phyloP scores from a whole-genome alignment of 2,888 invertebrate genomes.

The Xestoiulus laeticollis region DNA sequence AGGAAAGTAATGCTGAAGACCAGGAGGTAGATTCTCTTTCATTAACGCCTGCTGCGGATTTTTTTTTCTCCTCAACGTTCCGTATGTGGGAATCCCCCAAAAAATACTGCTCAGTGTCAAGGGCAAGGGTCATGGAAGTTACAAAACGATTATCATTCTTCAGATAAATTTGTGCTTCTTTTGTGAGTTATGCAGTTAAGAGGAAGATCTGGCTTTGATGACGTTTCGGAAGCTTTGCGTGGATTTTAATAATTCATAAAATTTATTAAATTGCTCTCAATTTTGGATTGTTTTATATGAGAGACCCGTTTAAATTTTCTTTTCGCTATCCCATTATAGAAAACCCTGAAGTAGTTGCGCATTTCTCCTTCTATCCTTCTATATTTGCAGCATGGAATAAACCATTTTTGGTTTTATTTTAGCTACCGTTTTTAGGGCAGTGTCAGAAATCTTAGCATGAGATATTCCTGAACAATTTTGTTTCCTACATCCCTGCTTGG shows the following conservation, averaged over 20 bases:
- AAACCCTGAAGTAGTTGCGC: too few species aligned
- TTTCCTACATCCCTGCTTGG: constrained; percentile 9
- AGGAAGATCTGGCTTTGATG: not conserved
- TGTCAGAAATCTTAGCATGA: not conserved
- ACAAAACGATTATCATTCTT: not conserved
- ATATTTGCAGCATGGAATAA: not conserved
- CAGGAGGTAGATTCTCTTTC: constrained; percentile 1
- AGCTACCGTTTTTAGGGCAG: not conserved
- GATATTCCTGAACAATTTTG: not conserved
- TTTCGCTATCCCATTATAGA: too few species aligned
- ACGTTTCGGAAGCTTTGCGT: not conserved
- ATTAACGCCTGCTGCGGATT: not conserved
- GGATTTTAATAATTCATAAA: not conserved
- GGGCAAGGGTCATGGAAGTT: constrained; percentile 3
- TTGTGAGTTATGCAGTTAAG: not conserved
- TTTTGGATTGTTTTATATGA: too few species aligned
- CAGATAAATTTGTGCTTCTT: not conserved
- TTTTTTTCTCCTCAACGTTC: not conserved
- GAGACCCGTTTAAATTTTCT: too few species aligned
- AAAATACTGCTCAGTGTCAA: not conserved
- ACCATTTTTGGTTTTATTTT: not conserved
- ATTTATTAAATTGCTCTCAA: too few species aligned
- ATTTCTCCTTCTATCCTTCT: too few species aligned
- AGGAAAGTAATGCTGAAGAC: constrained; percentile 23
- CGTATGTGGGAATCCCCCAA: not conserved